These are phyloP conservation scores for Puffinus mauretanicus DNA, from an alignment of 2,113 vertebrate species.

Conservation along the genomic window DNA sequence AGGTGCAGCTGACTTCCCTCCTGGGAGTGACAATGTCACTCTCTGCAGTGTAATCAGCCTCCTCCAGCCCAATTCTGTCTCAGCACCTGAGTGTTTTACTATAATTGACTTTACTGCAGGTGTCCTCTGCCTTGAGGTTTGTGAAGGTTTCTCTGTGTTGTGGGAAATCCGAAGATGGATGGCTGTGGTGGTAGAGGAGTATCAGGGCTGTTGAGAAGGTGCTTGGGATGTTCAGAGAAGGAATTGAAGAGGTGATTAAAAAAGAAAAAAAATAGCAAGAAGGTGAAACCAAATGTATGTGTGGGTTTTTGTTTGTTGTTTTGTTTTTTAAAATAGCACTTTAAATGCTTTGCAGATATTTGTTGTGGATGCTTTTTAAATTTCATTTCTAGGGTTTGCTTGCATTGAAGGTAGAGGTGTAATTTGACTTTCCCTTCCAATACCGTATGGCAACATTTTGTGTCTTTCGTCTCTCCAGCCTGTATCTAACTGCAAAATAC, in stretches of 20 bases:
- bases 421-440: not conserved
- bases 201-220: not conserved
- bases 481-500: not conserved
- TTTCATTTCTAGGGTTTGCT: not conserved
- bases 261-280: not conserved
- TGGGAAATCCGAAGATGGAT: not conserved
- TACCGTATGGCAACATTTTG: fast-evolving
- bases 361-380: not conserved
- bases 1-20: not conserved
- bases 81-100: not conserved
- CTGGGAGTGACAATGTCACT: not conserved
- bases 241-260: not conserved
- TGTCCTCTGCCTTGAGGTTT: not conserved
- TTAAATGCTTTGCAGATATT: not conserved
- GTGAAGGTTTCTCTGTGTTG: not conserved
- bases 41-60: not conserved
- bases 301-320: not conserved
- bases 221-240: not conserved
- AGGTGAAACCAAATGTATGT: not conserved
- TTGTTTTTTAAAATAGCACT: not conserved
- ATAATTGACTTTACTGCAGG: not conserved
- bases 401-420: not conserved
- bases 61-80: not conserved
- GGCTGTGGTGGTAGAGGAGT: not conserved
- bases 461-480: not conserved